Percentiles rank a stretch among this genome's conserved stretches.
Evolutionary conservation across 92 coral and sea anemone species (phyloP).

Genomic region (Nematostella vectensis): DNA sequence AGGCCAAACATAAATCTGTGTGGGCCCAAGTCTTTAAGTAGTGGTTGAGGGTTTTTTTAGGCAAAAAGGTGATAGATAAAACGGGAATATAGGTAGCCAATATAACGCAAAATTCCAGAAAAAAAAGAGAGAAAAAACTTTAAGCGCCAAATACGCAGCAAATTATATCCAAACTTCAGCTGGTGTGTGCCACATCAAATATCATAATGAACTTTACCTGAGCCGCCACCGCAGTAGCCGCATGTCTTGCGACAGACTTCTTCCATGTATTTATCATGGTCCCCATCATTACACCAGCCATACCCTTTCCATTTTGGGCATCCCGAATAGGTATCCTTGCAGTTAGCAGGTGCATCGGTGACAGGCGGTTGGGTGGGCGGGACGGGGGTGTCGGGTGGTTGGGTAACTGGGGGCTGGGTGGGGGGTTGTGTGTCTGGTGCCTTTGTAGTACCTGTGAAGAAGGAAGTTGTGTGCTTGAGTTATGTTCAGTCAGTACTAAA

Average conservation of each 20-base stretch:
- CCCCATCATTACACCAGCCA: constrained; percentile 46
- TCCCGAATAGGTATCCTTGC: constrained; percentile 52
- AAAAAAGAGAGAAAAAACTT: no score
- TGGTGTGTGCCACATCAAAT: no score
- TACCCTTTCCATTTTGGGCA: constrained; percentile 48
- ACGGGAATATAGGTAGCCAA: no score
- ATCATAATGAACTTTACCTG: no score
- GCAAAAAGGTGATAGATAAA: no score
- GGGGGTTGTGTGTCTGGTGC: constrained; percentile 15
- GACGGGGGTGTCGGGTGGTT: constrained; percentile 25
- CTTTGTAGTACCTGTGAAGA: no score
- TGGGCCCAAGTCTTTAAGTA: no score
- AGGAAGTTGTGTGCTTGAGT: not conserved
- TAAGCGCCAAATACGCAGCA: no score
- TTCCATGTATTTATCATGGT: constrained; percentile 38
- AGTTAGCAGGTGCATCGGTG: constrained; percentile 31
- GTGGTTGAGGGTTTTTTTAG: no score
- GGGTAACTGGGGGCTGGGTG: constrained; percentile 26
- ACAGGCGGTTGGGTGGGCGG: constrained; percentile 38
- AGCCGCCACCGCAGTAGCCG: constrained; percentile 36
- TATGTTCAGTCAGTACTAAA: not conserved
- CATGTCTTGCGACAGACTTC: constrained; percentile 55
- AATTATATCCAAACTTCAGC: no score
- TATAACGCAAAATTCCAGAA: no score
- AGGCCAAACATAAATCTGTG: no score